phyloP scores from a whole-genome alignment of 2,113 vertebrate genomes.

The Nansenia antarctica region DNA sequence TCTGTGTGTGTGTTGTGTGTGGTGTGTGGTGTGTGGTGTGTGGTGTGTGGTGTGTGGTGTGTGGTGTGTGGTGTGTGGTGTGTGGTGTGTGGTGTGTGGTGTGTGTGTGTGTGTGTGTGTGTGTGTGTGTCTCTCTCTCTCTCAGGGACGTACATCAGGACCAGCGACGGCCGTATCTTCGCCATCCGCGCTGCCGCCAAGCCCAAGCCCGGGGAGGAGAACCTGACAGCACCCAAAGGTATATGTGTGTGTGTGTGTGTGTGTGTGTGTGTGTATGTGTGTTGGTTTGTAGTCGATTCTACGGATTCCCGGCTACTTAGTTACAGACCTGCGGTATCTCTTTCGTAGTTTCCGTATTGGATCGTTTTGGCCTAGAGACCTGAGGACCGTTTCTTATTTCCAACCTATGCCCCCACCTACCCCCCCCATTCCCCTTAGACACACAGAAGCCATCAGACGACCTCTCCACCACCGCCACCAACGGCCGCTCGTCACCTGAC shows the following conservation, averaged over 20 bases:
- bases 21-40: too few species aligned
- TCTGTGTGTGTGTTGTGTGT: too few species aligned
- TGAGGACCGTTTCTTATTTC: neutral
- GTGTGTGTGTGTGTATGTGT: too few species aligned
- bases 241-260: neutral
- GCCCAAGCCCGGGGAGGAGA: constrained; percentile 80
- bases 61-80: too few species aligned
- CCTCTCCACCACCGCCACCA: constrained; percentile 64
- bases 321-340: too few species aligned
- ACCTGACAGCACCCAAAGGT: constrained; percentile 81
- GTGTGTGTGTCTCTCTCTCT: too few species aligned
- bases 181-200: constrained; percentile 93
- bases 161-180: constrained; percentile 93
- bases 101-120: too few species aligned
- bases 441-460: constrained; percentile 67
- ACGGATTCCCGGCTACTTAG: too few species aligned
- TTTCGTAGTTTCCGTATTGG: neutral
- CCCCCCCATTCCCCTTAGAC: constrained; percentile 65
- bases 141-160: constrained; percentile 93
- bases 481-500: constrained; percentile 78
- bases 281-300: too few species aligned
- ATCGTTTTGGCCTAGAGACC: neutral
- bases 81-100: too few species aligned
- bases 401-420: neutral
- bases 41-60: too few species aligned